phyloP scores from a whole-genome alignment of 2,888 invertebrate species.

The Oligia latruncula region DNA sequence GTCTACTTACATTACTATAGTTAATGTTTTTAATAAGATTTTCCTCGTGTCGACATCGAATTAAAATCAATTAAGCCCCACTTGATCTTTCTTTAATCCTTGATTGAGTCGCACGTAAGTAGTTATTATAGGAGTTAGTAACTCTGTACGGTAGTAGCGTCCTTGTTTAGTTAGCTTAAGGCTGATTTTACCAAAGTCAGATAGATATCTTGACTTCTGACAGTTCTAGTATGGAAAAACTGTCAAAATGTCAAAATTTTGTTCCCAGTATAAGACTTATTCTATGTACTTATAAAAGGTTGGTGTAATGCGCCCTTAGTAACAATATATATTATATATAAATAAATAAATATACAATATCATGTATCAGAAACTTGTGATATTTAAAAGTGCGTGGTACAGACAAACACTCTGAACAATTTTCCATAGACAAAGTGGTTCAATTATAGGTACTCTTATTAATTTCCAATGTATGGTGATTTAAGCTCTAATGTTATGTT shows the following conservation, averaged over 20 bases:
- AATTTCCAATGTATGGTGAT: not conserved
- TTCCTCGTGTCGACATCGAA: conserved; percentile 34
- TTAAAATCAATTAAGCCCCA: conserved; percentile 21
- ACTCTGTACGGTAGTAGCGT: not conserved
- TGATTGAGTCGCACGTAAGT: not conserved
- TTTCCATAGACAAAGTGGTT: too few species aligned
- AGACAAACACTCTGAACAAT: not conserved
- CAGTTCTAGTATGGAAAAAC: too few species aligned
- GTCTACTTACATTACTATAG: conserved; percentile 15
- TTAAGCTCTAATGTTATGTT: too few species aligned
- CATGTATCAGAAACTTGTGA: not conserved
- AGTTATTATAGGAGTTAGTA: not conserved
- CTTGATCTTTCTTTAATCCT: conserved; percentile 22
- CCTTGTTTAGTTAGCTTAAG: not conserved
- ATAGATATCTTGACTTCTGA: too few species aligned
- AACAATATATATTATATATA: not conserved
- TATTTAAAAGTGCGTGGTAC: not conserved
- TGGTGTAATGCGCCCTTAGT: not conserved
- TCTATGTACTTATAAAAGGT: too few species aligned
- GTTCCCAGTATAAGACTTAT: too few species aligned
- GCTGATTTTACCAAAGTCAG: too few species aligned
- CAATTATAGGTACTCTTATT: too few species aligned
- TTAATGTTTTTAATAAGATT: conserved; percentile 24
- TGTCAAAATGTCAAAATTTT: too few species aligned
- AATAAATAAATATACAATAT: not conserved